Base-by-base conservation (phyloP, 2,888 invertebrate species). In the Aleiodes leptofemur region DNA sequence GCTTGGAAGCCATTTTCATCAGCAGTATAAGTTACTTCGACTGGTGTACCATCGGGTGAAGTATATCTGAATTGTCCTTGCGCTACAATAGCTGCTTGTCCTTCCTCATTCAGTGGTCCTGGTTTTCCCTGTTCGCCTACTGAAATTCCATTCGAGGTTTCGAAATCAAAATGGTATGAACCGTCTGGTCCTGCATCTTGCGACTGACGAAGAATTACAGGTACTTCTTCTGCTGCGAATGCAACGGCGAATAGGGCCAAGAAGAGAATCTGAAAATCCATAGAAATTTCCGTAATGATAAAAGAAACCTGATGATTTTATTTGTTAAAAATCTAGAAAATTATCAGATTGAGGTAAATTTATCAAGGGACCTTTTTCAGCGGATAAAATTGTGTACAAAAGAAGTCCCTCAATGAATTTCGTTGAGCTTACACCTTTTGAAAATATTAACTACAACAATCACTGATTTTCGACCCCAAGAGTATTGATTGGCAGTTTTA, bases 1-100 rank as follows among this genome's bases (percentile, higher is more conserved):
- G 82, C 76, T 9, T 76, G 79, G 79, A 79, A 82, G 29, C 82
- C 82, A 50, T 79, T 79, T 38, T 80, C 80, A 51, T 82, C 79
- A 55, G 80, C 81, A 64, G 34, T 57, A 68, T 81, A 81, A 6
- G 13, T 51, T 0, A 80, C 68, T 7, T 23, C 31, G 31, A 74
- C 61, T 1, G 73, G 69, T 7, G 69, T 70, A 6, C 81, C 81
- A 53, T 79, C 79, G n/a, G 64, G 69, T 8, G 75, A 74, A 29
- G 74, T 74, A 72, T 78, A 81, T 11, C 61, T 68, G 61, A 29
- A 79, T 38, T 72, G 69, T 76, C 80, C 81, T 43, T 64, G 69
- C 1, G 70, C 78, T 3, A 68, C 73, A 9, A 78, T 29, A 4
- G 77, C 43, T 0, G 59, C 34, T 14, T 72, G 31, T 5, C 77